phyloP scores from a whole-genome alignment of 2,113 vertebrate genomes.

The Rhinolophus ferrumequinum region DNA sequence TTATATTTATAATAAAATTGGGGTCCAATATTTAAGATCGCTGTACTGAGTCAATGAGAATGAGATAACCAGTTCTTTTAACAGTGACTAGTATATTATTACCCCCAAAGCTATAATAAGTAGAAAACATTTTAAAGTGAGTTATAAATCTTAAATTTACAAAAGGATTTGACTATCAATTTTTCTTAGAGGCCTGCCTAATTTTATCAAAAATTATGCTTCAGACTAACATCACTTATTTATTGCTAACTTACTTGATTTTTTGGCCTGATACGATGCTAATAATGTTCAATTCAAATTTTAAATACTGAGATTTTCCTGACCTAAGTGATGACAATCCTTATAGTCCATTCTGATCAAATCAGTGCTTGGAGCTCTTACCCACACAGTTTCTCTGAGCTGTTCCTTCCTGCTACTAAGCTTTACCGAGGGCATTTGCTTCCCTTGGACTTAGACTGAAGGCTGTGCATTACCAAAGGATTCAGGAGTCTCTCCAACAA shows the following conservation, averaged over 20 bases:
- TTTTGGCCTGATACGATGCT: background rate
- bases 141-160: background rate
- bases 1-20: conserved; percentile 30
- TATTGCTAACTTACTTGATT: background rate
- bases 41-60: conserved; percentile 30
- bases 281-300: background rate
- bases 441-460: background rate
- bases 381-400: background rate
- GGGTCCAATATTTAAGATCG: conserved; percentile 29
- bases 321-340: background rate
- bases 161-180: background rate
- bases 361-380: background rate
- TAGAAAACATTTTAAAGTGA: background rate
- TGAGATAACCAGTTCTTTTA: background rate
- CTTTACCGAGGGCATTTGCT: background rate
- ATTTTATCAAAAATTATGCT: background rate
- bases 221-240: background rate
- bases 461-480: background rate
- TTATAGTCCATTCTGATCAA: background rate
- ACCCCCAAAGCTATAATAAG: background rate
- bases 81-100: background rate
- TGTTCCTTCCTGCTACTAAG: background rate
- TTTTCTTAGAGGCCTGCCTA: conserved; percentile 15
- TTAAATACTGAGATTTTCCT: background rate
- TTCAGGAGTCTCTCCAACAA: background rate